A percentile compares a stretch with the other conserved stretches of the same genome.
Evolutionary conservation across 2,113 vertebrate species (phyloP).

Genomic region (Herpetotheres cachinnans): DNA sequence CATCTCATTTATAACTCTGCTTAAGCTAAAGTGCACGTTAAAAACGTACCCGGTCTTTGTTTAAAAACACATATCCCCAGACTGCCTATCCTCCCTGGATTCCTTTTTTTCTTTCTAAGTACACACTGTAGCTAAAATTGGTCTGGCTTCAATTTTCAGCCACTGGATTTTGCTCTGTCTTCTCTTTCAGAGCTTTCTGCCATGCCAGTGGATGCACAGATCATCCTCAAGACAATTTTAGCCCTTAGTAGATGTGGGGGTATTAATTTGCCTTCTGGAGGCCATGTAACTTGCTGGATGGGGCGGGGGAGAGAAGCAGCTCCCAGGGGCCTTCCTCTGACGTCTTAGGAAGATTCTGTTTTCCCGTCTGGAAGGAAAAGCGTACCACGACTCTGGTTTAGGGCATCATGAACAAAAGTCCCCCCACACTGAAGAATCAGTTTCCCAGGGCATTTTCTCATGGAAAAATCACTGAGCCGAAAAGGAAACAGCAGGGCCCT

Average conservation of each 20-base stretch:
- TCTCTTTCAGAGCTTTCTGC: not conserved
- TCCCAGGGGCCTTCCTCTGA: not conserved
- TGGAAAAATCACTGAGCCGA: not conserved
- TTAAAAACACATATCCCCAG: not conserved
- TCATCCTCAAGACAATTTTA: not conserved
- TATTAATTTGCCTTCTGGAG: not conserved
- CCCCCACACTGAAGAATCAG: not conserved
- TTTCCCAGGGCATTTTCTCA: not conserved
- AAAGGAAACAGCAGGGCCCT: not conserved
- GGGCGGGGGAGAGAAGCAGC: not conserved
- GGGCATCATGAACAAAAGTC: not conserved
- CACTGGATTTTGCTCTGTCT: not conserved
- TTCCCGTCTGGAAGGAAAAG: not conserved
- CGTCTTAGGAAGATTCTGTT: not conserved
- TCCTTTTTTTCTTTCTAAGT: not conserved
- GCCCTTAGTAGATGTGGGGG: not conserved
- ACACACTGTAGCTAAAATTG: not conserved
- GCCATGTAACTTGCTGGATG: not conserved
- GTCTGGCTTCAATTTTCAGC: not conserved
- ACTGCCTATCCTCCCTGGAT: not conserved
- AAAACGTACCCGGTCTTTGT: not conserved
- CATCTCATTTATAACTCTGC: too few species aligned
- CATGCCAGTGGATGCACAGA: not conserved
- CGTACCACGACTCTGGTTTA: not conserved
- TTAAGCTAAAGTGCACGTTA: not conserved